Evolutionary conservation across 2,113 vertebrate species (phyloP).

Genomic region (Candoia aspera): DNA sequence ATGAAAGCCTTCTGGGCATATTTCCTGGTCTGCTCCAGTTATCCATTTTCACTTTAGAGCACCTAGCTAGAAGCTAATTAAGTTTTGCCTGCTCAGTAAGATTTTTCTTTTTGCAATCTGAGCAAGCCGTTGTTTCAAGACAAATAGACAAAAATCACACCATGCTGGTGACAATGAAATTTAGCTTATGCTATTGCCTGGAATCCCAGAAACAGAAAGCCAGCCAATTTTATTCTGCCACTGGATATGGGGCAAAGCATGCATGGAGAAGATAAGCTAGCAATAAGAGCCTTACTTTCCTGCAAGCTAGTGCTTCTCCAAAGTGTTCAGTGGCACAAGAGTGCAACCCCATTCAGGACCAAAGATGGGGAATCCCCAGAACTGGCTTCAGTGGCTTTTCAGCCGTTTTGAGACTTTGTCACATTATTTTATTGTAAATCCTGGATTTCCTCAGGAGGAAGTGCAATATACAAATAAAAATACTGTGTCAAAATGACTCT

Average conservation of each 20-base stretch:
- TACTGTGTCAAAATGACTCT: no score
- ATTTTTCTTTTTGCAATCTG: neutral
- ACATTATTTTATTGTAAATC: no score
- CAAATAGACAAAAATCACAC: neutral
- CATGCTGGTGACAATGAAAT: neutral
- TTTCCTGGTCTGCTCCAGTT: no score
- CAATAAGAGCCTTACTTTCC: neutral
- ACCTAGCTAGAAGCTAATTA: neutral
- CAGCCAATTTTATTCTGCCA: neutral
- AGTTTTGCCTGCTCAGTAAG: neutral
- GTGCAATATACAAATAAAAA: no score
- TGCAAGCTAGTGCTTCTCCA: neutral
- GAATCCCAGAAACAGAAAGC: conserved; percentile 22
- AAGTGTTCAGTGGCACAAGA: neutral
- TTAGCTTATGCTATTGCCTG: conserved; percentile 3
- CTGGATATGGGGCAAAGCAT: neutral
- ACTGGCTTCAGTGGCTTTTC: no score
- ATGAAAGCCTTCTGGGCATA: no score
- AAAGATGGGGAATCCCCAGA: no score
- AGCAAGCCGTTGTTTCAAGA: neutral
- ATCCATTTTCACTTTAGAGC: no score
- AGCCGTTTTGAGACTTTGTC: no score
- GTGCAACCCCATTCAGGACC: no score
- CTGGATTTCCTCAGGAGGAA: no score
- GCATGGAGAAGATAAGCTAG: neutral